Conservation (phyloP, 1,140 invertebrate species). For the Bombus terrestris region DNA sequence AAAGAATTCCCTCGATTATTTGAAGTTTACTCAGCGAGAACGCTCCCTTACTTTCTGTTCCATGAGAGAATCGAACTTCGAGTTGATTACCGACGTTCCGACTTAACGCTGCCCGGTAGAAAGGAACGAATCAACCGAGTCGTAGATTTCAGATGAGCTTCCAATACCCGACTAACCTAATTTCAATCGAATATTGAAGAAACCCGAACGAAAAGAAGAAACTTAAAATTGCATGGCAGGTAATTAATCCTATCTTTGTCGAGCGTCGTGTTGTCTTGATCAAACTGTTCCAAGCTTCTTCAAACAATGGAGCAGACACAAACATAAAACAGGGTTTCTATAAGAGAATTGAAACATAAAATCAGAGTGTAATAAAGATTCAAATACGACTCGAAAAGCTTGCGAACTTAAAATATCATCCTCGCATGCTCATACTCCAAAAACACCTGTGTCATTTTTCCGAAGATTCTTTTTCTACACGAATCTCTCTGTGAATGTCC, state of each 20-base stretch:
- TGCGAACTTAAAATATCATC: too few species aligned
- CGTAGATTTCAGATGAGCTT: background rate
- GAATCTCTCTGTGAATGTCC: too few species aligned
- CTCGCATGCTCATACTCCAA: too few species aligned
- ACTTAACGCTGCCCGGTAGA: background rate
- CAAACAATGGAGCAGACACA: background rate
- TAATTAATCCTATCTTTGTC: background rate
- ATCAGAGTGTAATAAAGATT: background rate
- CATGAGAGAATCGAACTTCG: background rate
- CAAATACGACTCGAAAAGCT: too few species aligned
- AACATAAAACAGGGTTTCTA: background rate
- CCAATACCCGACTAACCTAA: too few species aligned
- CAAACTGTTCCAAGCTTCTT: background rate
- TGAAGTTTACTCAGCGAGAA: conserved; percentile 12
- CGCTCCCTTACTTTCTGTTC: background rate
- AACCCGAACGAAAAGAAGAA: background rate
- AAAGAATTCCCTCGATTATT: conserved; percentile 46
- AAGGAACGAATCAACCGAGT: background rate
- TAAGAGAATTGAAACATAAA: background rate
- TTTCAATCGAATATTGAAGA: background rate
- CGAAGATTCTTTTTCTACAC: too few species aligned
- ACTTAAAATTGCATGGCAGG: background rate
- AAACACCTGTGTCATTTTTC: too few species aligned
- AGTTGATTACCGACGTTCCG: background rate
- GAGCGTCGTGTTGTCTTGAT: background rate